These are phyloP conservation scores for Arctia plantaginis DNA, from an alignment of 2,888 invertebrate species.

Conservation along the genomic window DNA sequence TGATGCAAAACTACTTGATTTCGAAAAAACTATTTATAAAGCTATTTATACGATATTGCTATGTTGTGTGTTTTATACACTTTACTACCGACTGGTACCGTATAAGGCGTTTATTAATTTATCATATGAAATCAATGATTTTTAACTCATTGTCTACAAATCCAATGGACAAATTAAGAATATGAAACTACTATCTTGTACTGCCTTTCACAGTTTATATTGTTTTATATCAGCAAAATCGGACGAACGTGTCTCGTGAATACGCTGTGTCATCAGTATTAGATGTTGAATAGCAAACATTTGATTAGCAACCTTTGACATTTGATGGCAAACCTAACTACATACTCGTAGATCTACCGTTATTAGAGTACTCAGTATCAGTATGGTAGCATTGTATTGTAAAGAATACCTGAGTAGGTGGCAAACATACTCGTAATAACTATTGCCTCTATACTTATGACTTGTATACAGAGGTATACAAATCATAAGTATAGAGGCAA, in stretches of 20 bases:
- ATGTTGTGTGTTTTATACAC: not conserved
- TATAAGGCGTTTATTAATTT: not conserved
- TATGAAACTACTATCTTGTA: not conserved
- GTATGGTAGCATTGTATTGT: not conserved
- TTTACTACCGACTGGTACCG: not conserved
- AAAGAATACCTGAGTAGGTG: not conserved
- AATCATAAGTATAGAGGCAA: not conserved
- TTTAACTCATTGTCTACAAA: not conserved
- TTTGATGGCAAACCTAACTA: not conserved
- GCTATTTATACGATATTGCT: not conserved
- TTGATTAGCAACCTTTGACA: slow-evolving; percentile 27
- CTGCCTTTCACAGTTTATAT: slow-evolving; percentile 41
- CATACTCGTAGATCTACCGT: slow-evolving; percentile 6
- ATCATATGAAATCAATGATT: not conserved
- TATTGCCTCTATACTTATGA: not conserved
- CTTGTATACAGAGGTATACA: too few species aligned
- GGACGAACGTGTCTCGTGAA: slow-evolving; percentile 26
- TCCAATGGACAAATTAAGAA: not conserved
- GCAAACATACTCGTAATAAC: not conserved
- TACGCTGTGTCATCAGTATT: slow-evolving; percentile 25
- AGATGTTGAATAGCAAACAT: slow-evolving; percentile 21
- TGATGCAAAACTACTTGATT: not conserved
- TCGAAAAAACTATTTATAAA: not conserved
- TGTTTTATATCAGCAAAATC: slow-evolving; percentile 45
- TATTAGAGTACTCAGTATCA: not conserved